Evolutionary conservation across 2,888 invertebrate species (phyloP).

Genomic region (Catotricha subobsoleta): DNA sequence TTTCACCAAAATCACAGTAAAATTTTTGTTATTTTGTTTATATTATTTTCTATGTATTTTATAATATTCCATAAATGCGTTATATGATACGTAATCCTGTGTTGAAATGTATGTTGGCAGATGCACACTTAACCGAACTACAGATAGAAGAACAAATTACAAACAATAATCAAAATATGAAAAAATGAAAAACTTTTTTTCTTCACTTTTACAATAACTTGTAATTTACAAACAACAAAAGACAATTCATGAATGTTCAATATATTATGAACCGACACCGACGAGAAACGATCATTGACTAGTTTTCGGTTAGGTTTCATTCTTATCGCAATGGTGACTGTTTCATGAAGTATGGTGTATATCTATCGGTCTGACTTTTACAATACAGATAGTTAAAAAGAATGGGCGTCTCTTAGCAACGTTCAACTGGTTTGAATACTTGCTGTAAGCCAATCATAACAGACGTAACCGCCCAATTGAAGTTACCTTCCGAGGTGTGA

Average conservation of each 20-base stretch:
- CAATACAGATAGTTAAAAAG: neutral
- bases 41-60: too few species aligned
- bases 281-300: slow-evolving; percentile 8
- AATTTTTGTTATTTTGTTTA: too few species aligned
- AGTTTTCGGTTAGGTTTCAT: neutral
- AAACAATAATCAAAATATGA: neutral
- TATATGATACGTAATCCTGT: too few species aligned
- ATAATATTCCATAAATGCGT: too few species aligned
- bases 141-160: too few species aligned
- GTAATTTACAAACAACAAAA: too few species aligned
- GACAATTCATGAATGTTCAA: too few species aligned
- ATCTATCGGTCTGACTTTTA: neutral
- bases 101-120: too few species aligned
- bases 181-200: neutral
- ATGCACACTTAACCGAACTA: too few species aligned
- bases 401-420: slow-evolving; percentile 13
- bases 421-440: slow-evolving; percentile 18
- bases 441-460: slow-evolving; percentile 11
- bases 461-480: slow-evolving; percentile 15
- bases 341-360: neutral
- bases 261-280: slow-evolving; percentile 5
- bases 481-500: slow-evolving; percentile 13
- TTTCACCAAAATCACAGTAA: too few species aligned
- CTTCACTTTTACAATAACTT: too few species aligned
- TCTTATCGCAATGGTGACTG: slow-evolving; percentile 5